phyloP scores from a whole-genome alignment of 1,140 invertebrate species.

The Anoplophora glabripennis region DNA sequence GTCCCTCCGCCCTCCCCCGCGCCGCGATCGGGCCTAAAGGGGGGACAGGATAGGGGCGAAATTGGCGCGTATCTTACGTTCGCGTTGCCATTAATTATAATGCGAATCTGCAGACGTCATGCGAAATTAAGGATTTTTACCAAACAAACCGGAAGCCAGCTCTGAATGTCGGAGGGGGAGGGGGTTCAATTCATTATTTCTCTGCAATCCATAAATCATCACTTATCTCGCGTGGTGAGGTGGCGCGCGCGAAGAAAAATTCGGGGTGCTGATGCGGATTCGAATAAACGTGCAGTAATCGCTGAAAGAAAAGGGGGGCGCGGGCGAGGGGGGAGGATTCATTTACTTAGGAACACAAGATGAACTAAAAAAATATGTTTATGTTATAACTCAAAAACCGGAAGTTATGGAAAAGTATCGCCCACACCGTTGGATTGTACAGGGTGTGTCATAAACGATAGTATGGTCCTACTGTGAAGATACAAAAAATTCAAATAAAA shows the following conservation, averaged over 20 bases:
- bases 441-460: no score
- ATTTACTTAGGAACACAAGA: no score
- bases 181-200: slow-evolving; percentile 22
- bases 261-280: background rate
- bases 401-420: no score
- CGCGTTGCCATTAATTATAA: slow-evolving; percentile 37
- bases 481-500: no score
- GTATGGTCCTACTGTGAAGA: no score
- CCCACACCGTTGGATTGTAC: no score
- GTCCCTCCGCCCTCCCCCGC: slow-evolving; percentile 6
- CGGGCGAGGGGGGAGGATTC: no score
- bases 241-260: no score
- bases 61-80: slow-evolving; percentile 29
- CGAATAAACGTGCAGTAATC: background rate
- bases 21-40: slow-evolving; percentile 5
- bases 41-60: slow-evolving; percentile 21
- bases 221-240: slow-evolving; percentile 3
- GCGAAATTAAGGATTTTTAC: slow-evolving; percentile 36
- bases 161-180: slow-evolving; percentile 16
- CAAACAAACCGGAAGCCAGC: slow-evolving; percentile 25
- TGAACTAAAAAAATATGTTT: no score
- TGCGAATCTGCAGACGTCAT: slow-evolving; percentile 37
- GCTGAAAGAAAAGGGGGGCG: no score
- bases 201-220: slow-evolving; percentile 19
- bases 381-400: no score